Evolutionary conservation across 92 coral and sea anemone genomes (phyloP).

Genomic region (Palythoa grandis): DNA sequence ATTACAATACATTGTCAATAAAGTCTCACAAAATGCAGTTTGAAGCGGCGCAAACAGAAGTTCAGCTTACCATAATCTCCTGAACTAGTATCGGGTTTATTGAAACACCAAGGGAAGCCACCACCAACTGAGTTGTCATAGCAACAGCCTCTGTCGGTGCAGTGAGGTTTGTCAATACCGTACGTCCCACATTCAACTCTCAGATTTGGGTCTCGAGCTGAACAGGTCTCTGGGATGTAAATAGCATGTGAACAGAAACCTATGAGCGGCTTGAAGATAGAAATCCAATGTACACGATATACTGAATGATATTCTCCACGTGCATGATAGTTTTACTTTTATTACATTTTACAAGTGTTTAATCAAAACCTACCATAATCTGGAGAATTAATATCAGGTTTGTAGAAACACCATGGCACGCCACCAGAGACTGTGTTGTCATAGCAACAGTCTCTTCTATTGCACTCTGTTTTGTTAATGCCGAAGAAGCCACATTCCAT

Average conservation of each 20-base stretch:
- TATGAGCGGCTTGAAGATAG: no score
- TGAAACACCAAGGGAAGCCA: slow-evolving; percentile 29
- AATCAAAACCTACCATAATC: neutral
- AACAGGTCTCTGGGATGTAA: neutral
- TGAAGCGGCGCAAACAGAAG: neutral
- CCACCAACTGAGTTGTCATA: slow-evolving; percentile 33
- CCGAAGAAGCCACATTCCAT: slow-evolving; percentile 12
- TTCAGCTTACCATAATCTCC: neutral
- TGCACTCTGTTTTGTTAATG: neutral
- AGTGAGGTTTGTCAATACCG: neutral
- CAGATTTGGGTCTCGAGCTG: slow-evolving; percentile 12
- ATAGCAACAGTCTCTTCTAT: slow-evolving; percentile 8
- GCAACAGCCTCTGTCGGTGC: slow-evolving; percentile 10
- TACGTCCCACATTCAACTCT: slow-evolving; percentile 12
- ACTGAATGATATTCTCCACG: no score
- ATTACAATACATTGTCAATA: neutral
- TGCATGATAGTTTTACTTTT: neutral
- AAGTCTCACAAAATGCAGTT: neutral
- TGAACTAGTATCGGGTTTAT: slow-evolving; percentile 9
- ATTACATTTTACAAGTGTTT: neutral
- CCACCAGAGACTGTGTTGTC: slow-evolving; percentile 18
- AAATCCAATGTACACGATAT: neutral
- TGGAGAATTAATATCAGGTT: slow-evolving; percentile 11
- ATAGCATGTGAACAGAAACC: neutral
- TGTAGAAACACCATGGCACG: slow-evolving; percentile 15